Evolutionary conservation across 2,888 invertebrate species (phyloP).

Genomic region (Amaurobius ferox): DNA sequence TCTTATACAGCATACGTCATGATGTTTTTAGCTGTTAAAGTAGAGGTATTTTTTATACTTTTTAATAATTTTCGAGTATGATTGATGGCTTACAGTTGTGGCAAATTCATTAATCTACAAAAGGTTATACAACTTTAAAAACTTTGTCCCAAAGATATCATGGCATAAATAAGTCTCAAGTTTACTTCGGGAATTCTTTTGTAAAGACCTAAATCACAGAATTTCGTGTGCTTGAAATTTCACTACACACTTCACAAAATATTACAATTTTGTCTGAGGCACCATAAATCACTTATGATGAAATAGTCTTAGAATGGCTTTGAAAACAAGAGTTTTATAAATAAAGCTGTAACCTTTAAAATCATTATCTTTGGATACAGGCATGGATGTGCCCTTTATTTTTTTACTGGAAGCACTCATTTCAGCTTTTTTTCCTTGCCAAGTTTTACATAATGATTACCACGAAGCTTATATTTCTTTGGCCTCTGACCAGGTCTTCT

Average conservation of each 20-base stretch:
- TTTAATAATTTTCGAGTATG: not conserved
- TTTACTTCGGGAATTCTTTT: slow-evolving; percentile 10
- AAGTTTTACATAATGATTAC: not conserved
- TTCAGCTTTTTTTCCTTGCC: no score
- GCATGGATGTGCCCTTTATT: not conserved
- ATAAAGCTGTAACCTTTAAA: not conserved
- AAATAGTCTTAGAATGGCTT: not conserved
- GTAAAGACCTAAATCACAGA: not conserved
- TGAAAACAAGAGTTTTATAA: not conserved
- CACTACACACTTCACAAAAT: no score
- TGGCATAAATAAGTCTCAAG: not conserved
- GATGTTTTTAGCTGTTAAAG: not conserved
- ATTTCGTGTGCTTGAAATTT: no score
- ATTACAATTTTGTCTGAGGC: no score
- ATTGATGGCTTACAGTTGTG: slow-evolving; percentile 24
- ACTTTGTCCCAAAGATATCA: no score
- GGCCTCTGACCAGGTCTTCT: not conserved
- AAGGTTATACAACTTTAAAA: not conserved
- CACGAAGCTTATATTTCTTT: slow-evolving; percentile 2
- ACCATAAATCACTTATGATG: no score
- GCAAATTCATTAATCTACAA: slow-evolving; percentile 31
- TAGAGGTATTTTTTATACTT: not conserved
- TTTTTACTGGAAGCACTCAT: no score
- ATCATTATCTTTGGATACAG: no score
- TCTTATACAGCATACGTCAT: not conserved